Percentiles rank a stretch among this genome's conserved stretches.
Evolutionary conservation across 2,797 vertebrate species (phyloP).

Genomic region (Acropternis orthonyx): DNA sequence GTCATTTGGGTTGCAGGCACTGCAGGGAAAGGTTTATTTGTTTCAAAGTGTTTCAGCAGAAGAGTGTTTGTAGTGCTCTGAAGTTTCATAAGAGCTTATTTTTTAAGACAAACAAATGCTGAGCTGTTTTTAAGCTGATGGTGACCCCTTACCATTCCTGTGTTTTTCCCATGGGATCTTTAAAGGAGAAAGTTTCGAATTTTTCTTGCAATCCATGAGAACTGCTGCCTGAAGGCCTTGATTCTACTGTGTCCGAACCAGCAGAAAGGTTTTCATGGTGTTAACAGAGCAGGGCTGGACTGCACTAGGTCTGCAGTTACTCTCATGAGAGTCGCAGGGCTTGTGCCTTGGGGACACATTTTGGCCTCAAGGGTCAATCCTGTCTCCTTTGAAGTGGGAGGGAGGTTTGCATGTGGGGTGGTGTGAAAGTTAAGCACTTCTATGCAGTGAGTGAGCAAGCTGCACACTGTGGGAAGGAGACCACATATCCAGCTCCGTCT

Average conservation of each 20-base stretch:
- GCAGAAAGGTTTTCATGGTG: constrained; percentile 25
- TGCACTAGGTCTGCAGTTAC: neutral
- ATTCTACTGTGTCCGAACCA: neutral
- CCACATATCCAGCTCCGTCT: neutral
- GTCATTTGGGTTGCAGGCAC: neutral
- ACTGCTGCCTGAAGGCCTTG: neutral
- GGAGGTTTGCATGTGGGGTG: neutral
- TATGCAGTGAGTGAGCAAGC: neutral
- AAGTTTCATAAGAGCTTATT: constrained; percentile 50
- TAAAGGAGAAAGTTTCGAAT: constrained; percentile 15
- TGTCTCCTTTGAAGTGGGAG: constrained; percentile 21
- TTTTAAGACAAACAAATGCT: constrained; percentile 59
- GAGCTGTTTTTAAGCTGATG: constrained; percentile 40
- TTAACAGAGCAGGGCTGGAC: neutral
- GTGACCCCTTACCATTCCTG: constrained; percentile 15
- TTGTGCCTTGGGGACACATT: neutral
- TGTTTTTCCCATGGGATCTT: constrained; percentile 37
- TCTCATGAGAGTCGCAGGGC: neutral
- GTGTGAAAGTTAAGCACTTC: constrained; percentile 8
- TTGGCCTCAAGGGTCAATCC: constrained; percentile 15
- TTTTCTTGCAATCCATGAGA: constrained; percentile 26
- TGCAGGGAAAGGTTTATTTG: constrained; percentile 47
- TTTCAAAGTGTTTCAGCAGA: constrained; percentile 31
- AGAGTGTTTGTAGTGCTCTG: constrained; percentile 48
- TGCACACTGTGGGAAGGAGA: constrained; percentile 1